Conservation (phyloP, 2,797 vertebrate genomes). For the Urosaurus nigricauda region DNA sequence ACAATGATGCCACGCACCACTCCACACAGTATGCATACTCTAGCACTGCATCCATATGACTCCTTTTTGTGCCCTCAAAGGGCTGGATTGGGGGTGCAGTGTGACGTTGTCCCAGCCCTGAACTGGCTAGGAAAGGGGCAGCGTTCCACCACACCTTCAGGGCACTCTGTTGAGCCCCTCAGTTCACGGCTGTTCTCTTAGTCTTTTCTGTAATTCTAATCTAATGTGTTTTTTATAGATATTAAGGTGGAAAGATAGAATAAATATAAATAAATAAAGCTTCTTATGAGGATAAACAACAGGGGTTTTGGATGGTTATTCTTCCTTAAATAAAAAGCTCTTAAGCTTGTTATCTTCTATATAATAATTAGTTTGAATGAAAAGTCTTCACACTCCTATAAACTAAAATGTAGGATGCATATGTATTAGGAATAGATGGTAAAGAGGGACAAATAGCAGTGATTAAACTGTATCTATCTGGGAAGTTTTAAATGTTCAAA, state of each 20-base stretch:
- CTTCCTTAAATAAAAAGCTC: background rate
- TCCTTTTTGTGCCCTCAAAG: no score
- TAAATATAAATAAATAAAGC: no score
- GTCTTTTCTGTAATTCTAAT: background rate
- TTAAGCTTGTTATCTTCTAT: background rate
- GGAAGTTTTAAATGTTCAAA: background rate
- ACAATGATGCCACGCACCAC: no score
- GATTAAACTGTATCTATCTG: background rate
- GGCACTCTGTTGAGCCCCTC: no score
- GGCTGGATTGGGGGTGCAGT: no score
- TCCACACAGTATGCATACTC: no score
- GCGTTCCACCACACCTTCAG: no score
- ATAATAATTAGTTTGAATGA: slow-evolving; percentile 14
- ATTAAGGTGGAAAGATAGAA: background rate
- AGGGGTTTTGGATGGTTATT: background rate
- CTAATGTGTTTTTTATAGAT: background rate
- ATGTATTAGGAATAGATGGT: background rate
- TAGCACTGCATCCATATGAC: no score
- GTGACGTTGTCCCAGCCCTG: no score
- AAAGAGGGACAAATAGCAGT: background rate
- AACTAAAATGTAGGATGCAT: background rate
- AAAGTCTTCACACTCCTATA: background rate
- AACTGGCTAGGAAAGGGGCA: no score
- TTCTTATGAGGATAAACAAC: background rate
- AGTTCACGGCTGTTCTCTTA: background rate